Percentiles rank a stretch among this genome's conserved stretches.
phyloP scores from a whole-genome alignment of 2,888 invertebrate species.

The Cephus runcator region DNA sequence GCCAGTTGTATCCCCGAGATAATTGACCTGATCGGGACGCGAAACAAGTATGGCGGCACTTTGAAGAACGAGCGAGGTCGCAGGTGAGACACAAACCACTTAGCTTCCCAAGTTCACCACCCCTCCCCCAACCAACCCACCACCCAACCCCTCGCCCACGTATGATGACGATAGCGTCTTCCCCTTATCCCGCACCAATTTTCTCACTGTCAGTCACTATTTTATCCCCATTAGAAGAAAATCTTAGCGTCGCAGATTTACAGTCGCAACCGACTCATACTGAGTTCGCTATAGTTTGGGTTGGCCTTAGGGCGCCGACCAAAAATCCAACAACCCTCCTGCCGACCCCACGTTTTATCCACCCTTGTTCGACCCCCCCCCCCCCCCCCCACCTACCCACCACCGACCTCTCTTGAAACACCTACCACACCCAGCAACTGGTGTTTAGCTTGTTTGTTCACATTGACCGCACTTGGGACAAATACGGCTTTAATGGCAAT shows the following conservation, averaged over 20 bases:
- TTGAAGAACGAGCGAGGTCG: conserved; percentile 99
- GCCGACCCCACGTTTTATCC: conserved; percentile 12
- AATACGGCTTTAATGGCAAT: conserved; percentile 52
- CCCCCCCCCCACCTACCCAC: conserved; percentile 5
- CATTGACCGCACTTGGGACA: conserved; percentile 58
- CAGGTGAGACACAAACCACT: conserved; percentile 86
- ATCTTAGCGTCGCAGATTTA: conserved; percentile 35
- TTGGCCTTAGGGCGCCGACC: conserved; percentile 24
- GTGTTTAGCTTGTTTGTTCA: conserved; percentile 64
- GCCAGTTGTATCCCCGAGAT: conserved; percentile 99
- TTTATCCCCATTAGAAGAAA: conserved; percentile 36
- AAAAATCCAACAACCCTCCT: conserved; percentile 19
- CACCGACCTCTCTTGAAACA: conserved; percentile 19
- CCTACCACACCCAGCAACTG: conserved; percentile 51
- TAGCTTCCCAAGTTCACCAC: conserved; percentile 72
- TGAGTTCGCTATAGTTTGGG: conserved; percentile 21
- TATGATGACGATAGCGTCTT: not conserved
- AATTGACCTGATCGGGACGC: conserved; percentile 99
- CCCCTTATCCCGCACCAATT: conserved; percentile 12
- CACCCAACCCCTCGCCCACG: conserved; percentile 2
- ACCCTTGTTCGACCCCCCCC: not conserved
- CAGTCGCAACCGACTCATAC: conserved; percentile 20
- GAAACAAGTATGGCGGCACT: conserved; percentile 99
- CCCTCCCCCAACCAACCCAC: not conserved
- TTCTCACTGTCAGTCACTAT: conserved; percentile 12